These are phyloP conservation scores for Philonicus albiceps DNA, from an alignment of 2,888 invertebrate species.

Conservation along the genomic window DNA sequence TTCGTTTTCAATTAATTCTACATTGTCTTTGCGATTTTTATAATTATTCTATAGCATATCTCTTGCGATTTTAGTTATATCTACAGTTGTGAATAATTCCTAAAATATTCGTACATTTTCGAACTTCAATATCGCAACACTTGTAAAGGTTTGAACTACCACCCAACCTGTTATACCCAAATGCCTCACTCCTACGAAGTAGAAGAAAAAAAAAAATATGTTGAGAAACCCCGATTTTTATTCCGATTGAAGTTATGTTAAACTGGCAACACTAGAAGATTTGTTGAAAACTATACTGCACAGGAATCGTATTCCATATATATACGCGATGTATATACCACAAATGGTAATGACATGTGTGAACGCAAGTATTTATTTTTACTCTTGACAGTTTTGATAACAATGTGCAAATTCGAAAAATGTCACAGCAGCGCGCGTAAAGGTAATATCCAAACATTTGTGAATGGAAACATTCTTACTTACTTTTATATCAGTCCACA, in stretches of 20 bases:
- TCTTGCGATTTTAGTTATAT: background rate
- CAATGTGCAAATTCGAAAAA: constrained; percentile 14
- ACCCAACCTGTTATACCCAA: background rate
- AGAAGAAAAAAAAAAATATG: background rate
- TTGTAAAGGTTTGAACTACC: background rate
- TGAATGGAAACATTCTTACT: background rate
- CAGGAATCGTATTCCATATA: constrained; percentile 1
- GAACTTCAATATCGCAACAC: background rate
- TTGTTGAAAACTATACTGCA: constrained; percentile 14
- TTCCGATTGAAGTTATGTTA: background rate
- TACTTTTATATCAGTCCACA: constrained; percentile 38
- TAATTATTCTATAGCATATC: background rate
- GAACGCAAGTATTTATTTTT: constrained; percentile 36
- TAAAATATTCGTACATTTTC: background rate
- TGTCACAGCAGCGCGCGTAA: constrained; percentile 11
- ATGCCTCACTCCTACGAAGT: background rate
- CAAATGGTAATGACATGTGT: constrained; percentile 33
- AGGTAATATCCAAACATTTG: background rate
- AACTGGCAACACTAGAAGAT: constrained; percentile 21
- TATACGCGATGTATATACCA: constrained; percentile 4
- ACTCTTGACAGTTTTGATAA: constrained; percentile 33
- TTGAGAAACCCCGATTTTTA: background rate
- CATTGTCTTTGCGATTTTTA: background rate
- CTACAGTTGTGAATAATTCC: background rate
- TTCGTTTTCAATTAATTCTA: background rate